phyloP scores from a whole-genome alignment of 2,797 vertebrate genomes.

The Morus bassanus region DNA sequence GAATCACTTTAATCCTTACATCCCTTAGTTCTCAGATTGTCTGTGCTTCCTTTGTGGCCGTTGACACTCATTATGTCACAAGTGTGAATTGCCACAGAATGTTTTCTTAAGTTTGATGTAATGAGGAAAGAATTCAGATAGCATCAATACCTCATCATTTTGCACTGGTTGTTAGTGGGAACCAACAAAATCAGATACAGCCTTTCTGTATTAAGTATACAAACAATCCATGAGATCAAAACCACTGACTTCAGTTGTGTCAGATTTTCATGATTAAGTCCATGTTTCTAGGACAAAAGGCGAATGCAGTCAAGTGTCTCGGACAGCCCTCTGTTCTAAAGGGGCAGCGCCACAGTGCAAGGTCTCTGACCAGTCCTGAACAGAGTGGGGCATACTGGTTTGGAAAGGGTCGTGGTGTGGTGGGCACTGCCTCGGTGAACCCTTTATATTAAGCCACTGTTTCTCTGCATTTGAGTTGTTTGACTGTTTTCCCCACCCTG shows the following conservation, averaged over 20 bases:
- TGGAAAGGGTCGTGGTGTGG: not conserved
- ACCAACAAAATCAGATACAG: not conserved
- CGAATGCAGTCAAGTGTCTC: accelerated
- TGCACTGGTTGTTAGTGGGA: not conserved
- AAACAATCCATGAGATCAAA: slow-evolving; percentile 3
- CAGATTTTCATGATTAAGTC: slow-evolving; percentile 5
- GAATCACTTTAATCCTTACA: not conserved
- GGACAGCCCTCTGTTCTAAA: not conserved
- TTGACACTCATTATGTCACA: not conserved
- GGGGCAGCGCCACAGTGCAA: too few species aligned
- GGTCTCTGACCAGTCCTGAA: not conserved
- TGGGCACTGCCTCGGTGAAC: not conserved
- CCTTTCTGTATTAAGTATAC: not conserved
- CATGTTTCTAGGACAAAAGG: slow-evolving; percentile 8
- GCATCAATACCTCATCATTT: not conserved
- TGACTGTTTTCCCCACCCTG: not conserved
- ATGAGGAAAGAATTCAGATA: slow-evolving; percentile 29
- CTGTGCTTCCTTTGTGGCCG: not conserved
- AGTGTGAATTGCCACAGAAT: not conserved
- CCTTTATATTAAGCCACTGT: not conserved
- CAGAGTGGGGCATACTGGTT: not conserved
- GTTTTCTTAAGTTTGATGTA: not conserved
- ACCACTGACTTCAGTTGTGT: not conserved
- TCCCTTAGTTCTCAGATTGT: slow-evolving; percentile 25
- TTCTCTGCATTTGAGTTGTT: not conserved